Base-by-base conservation (phyloP, 1,140 invertebrate species). In the Argopecten irradians region DNA sequence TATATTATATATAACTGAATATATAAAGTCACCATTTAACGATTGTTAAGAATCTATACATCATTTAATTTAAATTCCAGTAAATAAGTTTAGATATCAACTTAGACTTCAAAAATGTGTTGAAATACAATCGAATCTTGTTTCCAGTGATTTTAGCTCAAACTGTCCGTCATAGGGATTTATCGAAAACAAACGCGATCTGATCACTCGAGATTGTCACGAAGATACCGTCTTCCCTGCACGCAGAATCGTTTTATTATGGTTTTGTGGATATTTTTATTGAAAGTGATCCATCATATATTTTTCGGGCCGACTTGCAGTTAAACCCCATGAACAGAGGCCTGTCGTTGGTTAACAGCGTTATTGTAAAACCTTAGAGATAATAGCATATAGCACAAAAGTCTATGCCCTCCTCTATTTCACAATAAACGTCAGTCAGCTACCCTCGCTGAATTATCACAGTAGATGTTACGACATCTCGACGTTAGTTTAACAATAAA, bases 201-300 rank as follows among this genome's bases (percentile, higher is more conserved):
- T 71, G 55, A 71, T 71, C n/a, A n/a, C 22, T 3, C n/a, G 22
- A 28, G n/a, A 71, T 71, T 71, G 22, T 28, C 5, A 28, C 1
- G 16, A 28, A 71, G 55, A 71, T 71, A 28, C n/a, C 55, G 55
- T 71, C 55, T 71, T n/a, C 28, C n/a, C 2, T 71, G 28, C 7
- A 71, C 55, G 55, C 8, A 28, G 55, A 71, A 71, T 5, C 55
- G 28, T 71, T 71, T 71, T 71, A 71, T 71, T 71, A 71, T 71
- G 28, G 55, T 71, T 71, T n/a, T 28, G 28, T 71, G 22, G 55
- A 71, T 28, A 39, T 71, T 71, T 71, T 71, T 71, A 71, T 71
- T 71, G 55, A 71, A 71, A 71, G 55, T 71, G 55, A 71, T 71
- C 55, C 55, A 71, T 71, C 55, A 71, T 71, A 71, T 71, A 71